phyloP scores from a whole-genome alignment of 1,140 invertebrate species.

The Papilio machaon region DNA sequence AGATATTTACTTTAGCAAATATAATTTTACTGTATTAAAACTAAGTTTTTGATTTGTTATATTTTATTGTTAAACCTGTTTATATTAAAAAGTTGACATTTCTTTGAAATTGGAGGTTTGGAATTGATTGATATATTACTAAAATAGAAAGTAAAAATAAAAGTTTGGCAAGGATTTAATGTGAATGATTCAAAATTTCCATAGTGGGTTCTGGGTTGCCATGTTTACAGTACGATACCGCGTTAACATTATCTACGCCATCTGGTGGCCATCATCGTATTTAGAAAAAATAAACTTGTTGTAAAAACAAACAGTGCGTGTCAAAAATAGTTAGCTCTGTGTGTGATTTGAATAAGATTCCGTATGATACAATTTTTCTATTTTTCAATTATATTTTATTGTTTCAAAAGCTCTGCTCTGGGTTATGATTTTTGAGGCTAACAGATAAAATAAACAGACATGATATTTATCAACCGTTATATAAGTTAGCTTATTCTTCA shows the following conservation, averaged over 20 bases:
- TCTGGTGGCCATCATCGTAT: constrained; percentile 76
- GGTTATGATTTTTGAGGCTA: too few relatives aligned
- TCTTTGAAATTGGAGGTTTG: too few relatives aligned
- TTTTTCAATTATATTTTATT: constrained; percentile 38
- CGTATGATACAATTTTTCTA: constrained; percentile 39
- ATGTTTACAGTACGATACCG: constrained; percentile 69
- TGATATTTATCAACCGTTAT: too few relatives aligned
- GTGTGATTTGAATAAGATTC: constrained; percentile 53
- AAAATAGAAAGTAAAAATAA: background rate
- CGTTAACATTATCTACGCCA: constrained; percentile 68
- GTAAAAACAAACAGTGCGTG: constrained; percentile 72
- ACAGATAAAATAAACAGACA: too few relatives aligned
- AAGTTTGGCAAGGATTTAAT: constrained; percentile 4
- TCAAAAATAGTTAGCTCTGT: constrained; percentile 68
- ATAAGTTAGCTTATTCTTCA: too few relatives aligned
- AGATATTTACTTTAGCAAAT: background rate
- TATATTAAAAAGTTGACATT: background rate
- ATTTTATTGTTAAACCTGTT: background rate
- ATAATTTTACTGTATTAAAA: too few relatives aligned
- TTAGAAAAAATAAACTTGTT: constrained; percentile 75
- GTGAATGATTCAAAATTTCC: constrained; percentile 66
- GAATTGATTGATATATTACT: background rate
- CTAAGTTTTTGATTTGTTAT: background rate
- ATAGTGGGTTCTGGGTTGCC: constrained; percentile 62
- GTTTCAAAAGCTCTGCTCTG: constrained; percentile 37